Conservation (phyloP, 1,140 invertebrate genomes). For the Calosoma granatense region DNA sequence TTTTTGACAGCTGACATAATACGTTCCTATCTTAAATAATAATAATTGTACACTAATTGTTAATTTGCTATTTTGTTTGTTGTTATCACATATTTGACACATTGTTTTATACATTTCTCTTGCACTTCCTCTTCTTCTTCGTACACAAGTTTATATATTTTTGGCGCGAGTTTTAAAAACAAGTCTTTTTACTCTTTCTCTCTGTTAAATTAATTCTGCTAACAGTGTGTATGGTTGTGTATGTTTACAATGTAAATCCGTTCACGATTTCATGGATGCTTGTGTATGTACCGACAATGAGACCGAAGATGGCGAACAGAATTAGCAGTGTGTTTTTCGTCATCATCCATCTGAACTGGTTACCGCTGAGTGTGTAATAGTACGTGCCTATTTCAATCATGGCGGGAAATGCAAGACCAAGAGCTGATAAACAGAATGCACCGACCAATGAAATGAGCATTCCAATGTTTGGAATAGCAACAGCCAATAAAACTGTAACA, state of each 20-base stretch:
- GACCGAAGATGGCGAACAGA: conserved; percentile 52
- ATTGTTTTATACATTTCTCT: background rate
- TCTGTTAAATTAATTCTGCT: background rate
- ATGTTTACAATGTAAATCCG: conserved; percentile 33
- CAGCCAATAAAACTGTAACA: conserved; percentile 62
- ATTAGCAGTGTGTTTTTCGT: conserved; percentile 62
- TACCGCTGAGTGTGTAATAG: conserved; percentile 46
- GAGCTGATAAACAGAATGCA: conserved; percentile 69
- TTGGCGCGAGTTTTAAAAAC: too few species aligned
- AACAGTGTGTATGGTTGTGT: background rate
- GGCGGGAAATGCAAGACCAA: conserved; percentile 82
- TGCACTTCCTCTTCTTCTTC: background rate
- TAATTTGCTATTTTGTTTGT: too few species aligned
- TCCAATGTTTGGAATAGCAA: conserved; percentile 70
- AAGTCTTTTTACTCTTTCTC: background rate
- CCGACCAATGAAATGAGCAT: conserved; percentile 86
- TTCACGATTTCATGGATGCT: conserved; percentile 51
- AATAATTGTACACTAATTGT: too few species aligned
- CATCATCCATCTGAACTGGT: conserved; percentile 34
- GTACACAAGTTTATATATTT: background rate
- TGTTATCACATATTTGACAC: background rate
- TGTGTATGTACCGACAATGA: conserved; percentile 60
- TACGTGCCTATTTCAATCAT: conserved; percentile 61
- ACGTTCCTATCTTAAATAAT: too few species aligned
- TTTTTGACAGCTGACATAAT: too few species aligned